Percentiles rank a stretch among this genome's conserved stretches.
These are phyloP conservation scores for Balanococcus diminutus DNA, from an alignment of 2,888 invertebrate genomes.

Conservation along the genomic window DNA sequence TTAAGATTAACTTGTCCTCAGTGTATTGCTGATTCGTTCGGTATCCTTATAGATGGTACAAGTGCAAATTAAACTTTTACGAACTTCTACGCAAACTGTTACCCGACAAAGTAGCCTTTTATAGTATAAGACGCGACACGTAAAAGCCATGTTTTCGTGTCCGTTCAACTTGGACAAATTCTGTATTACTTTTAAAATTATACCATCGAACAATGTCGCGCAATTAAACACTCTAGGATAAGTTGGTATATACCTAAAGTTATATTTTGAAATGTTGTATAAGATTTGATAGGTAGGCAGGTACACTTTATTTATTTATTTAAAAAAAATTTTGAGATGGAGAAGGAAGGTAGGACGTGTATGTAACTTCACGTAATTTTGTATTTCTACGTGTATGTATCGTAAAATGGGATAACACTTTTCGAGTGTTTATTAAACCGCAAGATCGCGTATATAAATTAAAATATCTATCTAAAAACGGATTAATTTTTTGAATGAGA, in stretches of 20 bases:
- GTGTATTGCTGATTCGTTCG: conserved; percentile 7
- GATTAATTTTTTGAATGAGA: conserved; percentile 11
- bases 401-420: conserved; percentile 11
- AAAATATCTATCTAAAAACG: not conserved
- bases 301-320: no score
- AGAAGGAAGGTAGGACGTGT: no score
- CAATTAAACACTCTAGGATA: no score
- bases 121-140: not conserved
- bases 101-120: not conserved
- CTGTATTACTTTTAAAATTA: no score
- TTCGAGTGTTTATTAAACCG: conserved; percentile 12
- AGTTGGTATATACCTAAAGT: no score
- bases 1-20: conserved; percentile 20
- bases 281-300: no score
- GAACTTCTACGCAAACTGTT: not conserved
- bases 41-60: not conserved
- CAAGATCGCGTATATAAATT: not conserved
- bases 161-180: not conserved
- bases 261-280: no score
- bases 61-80: conserved; percentile 8
- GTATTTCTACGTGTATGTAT: no score
- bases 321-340: no score
- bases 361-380: no score
- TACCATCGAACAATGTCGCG: no score
- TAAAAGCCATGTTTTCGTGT: not conserved